Evolutionary conservation across 1,140 invertebrate species (phyloP), one percentile per base, ranked within the genome.

Genomic region (Maconellicoccus hirsutus): DNA sequence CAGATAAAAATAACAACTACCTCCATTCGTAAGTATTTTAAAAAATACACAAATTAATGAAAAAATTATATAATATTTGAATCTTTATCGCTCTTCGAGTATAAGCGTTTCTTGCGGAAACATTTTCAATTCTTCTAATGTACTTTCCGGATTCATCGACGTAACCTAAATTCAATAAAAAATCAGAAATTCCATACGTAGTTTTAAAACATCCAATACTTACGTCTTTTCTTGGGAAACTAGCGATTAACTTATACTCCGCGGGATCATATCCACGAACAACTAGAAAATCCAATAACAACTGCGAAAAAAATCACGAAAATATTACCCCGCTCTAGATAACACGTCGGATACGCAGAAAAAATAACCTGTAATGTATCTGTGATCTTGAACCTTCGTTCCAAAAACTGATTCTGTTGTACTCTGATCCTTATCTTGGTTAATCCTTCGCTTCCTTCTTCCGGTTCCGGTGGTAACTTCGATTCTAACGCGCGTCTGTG

Each of bases 91-190:
- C 81, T 94, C 92, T 81, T 96, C 92, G 74, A 96, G 81, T 80
- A 93, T 93, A 73, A 96, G 83, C 72, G 92, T 95, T 83, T 95
- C 94, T 85, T 96, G 93, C 71, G 92, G 89, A 83, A 84, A 93
- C 71, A 96, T 83, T 81, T 93, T 93, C 72, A 93, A 81, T 76
- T 89, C 85, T 79, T 87, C 83, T 72, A 96, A 80, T 70, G 91
- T 91, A 79, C 87, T 84, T 75, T 83, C 85, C 21, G 81, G 80
- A 81, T 93, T 87, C 77, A 93, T 82, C 42, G 85, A 83, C 73
- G 92, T 93, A 76, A 95, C 83, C 90, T 94, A 81, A 85, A 73
- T 71, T 29, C 22, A 59, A 66, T 71, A 73, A 23, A 0, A 42
- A 59, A 72, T 69, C 10, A 19, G n/a, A n/a, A n/a, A n/a, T n/a